These are phyloP conservation scores for Slavum lentiscoides DNA, from an alignment of 2,888 invertebrate genomes.

Conservation along the genomic window DNA sequence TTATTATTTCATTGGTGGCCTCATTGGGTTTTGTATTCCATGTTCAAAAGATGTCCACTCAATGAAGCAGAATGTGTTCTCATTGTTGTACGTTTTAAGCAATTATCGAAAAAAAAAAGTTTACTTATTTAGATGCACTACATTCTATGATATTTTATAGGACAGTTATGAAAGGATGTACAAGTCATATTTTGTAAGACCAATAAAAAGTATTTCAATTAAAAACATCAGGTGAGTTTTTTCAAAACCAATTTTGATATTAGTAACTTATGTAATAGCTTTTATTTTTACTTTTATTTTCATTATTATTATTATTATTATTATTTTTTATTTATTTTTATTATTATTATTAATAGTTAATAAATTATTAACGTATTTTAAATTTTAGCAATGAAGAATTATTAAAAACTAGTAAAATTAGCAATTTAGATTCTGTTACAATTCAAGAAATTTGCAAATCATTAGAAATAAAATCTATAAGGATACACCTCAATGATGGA, in stretches of 20 bases:
- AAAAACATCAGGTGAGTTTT: conserved; percentile 58
- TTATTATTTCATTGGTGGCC: conserved; percentile 69
- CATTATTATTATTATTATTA: background rate
- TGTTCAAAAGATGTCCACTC: conserved; percentile 63
- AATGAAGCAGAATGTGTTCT: conserved; percentile 64
- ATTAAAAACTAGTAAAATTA: background rate
- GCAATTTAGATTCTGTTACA: conserved; percentile 14
- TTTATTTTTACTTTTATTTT: too few species aligned
- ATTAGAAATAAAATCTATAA: conserved; percentile 47
- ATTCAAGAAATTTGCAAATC: conserved; percentile 10
- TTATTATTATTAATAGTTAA: background rate
- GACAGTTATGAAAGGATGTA: conserved; percentile 61
- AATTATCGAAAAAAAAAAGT: background rate
- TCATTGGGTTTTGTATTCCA: conserved; percentile 63
- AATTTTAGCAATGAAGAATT: conserved; percentile 15
- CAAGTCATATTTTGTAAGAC: conserved; percentile 63
- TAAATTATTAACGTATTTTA: background rate
- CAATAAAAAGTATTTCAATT: conserved; percentile 60
- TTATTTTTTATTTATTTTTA: too few species aligned
- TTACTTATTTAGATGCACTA: background rate
- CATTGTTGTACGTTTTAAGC: conserved; percentile 62
- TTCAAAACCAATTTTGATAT: background rate
- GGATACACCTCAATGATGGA: conserved; percentile 56
- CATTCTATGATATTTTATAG: conserved; percentile 21
- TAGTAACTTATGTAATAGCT: background rate